Evolutionary conservation across 2,113 vertebrate species (phyloP).

Genomic region (Pituophis catenifer): DNA sequence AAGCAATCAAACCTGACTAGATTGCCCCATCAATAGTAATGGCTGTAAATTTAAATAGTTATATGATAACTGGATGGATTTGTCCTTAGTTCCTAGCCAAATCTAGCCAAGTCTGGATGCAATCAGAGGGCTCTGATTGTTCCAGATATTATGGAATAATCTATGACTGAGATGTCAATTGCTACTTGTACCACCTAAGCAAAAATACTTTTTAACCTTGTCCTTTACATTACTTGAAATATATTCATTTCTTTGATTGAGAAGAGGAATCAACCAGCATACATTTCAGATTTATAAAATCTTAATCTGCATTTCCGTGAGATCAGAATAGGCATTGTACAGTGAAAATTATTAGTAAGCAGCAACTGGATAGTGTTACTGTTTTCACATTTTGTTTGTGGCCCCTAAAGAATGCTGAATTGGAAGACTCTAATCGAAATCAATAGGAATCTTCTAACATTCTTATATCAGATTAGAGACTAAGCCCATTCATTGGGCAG

Average conservation of each 20-base stretch:
- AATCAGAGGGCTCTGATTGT: neutral
- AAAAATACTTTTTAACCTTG: neutral
- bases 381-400: too few relatives aligned
- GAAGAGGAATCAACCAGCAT: neutral
- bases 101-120: neutral
- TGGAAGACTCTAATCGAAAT: neutral
- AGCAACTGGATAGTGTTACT: too few relatives aligned
- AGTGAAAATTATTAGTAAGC: too few relatives aligned
- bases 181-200: neutral
- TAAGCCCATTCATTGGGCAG: neutral
- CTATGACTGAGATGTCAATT: neutral
- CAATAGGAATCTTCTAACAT: neutral
- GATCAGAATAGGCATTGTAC: too few relatives aligned
- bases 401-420: too few relatives aligned
- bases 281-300: too few relatives aligned
- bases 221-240: neutral
- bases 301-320: too few relatives aligned
- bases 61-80: too few relatives aligned
- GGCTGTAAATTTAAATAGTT: neutral
- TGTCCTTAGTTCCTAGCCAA: neutral
- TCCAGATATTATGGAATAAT: neutral
- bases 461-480: neutral
- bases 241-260: neutral
- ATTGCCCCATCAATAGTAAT: neutral
- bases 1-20: neutral